Conservation (phyloP, 1,140 invertebrate species). For the Drosophila dunni region DNA sequence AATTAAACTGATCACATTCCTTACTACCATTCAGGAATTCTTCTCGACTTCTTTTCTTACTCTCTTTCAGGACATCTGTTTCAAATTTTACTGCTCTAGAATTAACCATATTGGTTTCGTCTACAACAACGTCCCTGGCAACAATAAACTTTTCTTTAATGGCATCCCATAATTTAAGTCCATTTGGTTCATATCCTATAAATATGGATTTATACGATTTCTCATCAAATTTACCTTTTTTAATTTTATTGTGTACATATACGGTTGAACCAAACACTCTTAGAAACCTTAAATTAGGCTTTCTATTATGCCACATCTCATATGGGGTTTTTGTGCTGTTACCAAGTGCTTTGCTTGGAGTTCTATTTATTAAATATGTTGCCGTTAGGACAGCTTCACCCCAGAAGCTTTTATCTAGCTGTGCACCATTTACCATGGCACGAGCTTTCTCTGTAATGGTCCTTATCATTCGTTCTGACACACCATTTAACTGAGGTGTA, state of each 20-base stretch:
- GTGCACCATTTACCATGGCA: neutral
- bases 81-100: neutral
- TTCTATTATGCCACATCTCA: conserved; percentile 1
- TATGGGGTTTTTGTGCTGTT: neutral
- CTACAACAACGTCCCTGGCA: neutral
- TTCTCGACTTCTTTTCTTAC: neutral
- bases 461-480: neutral
- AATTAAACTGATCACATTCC: neutral
- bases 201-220: neutral
- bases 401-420: neutral
- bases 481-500: conserved; percentile 3
- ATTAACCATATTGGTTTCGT: conserved; percentile 1
- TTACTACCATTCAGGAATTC: neutral
- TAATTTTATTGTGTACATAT: neutral
- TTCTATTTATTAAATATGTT: conserved; percentile 3
- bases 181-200: neutral
- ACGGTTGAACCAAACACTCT: neutral
- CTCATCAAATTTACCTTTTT: neutral
- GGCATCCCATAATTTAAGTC: neutral
- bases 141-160: neutral
- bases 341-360: neutral
- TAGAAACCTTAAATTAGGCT: neutral
- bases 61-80: neutral
- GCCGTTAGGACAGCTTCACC: neutral
- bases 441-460: neutral